Conservation (phyloP, 2,113 vertebrate species). For the Pteropus alecto region DNA sequence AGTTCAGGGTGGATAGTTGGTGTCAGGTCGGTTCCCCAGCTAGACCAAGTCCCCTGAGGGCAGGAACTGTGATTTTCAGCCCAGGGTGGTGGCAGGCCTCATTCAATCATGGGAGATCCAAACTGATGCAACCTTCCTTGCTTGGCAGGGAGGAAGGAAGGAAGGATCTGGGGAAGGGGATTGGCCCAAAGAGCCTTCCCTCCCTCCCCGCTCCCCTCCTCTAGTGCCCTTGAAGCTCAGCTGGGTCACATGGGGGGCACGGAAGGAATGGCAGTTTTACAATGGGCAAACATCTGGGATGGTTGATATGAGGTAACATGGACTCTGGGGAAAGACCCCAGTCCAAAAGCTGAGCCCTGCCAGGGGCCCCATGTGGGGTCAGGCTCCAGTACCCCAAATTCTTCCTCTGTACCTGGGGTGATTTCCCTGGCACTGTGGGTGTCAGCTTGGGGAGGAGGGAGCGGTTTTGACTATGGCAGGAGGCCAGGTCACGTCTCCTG, state of each 20-base stretch:
- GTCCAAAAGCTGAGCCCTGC: not conserved
- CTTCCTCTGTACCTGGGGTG: not conserved
- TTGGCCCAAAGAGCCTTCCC: not conserved
- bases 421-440: not conserved
- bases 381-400: not conserved
- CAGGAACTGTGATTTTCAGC: not conserved
- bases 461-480: not conserved
- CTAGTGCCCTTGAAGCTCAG: not conserved
- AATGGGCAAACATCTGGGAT: not conserved
- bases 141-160: not conserved
- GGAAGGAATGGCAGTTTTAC: not conserved
- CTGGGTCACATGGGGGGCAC: not conserved
- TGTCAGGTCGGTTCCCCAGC: not conserved
- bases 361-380: too few species aligned
- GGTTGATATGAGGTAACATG: not conserved
- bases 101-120: not conserved
- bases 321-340: not conserved
- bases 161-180: not conserved
- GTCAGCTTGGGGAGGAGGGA: too few species aligned
- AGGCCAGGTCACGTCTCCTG: not conserved
- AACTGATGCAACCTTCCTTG: not conserved
- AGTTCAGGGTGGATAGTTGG: not conserved
- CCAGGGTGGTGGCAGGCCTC: not conserved
- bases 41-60: not conserved
- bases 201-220: not conserved